Evolutionary conservation across 2,888 invertebrate genomes (phyloP).

Genomic region (Stenichneumon culpator): DNA sequence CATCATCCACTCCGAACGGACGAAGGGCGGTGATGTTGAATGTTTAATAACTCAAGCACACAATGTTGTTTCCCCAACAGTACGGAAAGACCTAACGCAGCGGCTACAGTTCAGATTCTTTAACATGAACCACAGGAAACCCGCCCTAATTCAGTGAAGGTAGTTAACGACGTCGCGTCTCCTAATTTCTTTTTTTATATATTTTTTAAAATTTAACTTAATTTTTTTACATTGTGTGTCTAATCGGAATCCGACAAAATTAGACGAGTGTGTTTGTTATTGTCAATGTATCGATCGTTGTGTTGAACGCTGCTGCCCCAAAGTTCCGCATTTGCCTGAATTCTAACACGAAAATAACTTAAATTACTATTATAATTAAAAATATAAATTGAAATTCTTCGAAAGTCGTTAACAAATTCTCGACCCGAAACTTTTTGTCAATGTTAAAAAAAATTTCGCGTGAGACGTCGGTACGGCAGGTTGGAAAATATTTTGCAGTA

Average conservation of each 20-base stretch:
- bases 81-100: slow-evolving; percentile 98
- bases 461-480: too few species aligned
- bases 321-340: slow-evolving; percentile 36
- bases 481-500: not conserved
- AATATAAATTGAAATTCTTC: slow-evolving; percentile 4
- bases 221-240: slow-evolving; percentile 21
- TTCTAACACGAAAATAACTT: slow-evolving; percentile 49
- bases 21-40: slow-evolving; percentile 18
- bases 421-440: not conserved
- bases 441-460: not conserved
- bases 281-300: slow-evolving; percentile 28
- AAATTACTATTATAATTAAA: not conserved
- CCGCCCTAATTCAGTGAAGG: slow-evolving; percentile 93
- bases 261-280: slow-evolving; percentile 33
- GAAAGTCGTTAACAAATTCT: slow-evolving; percentile 20
- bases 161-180: slow-evolving; percentile 76
- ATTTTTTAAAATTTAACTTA: not conserved
- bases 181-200: slow-evolving; percentile 36
- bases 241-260: slow-evolving; percentile 31
- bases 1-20: slow-evolving; percentile 43
- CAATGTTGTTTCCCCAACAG: slow-evolving; percentile 89
- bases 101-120: slow-evolving; percentile 98
- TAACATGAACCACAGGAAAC: slow-evolving; percentile 96
- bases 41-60: slow-evolving; percentile 75
- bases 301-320: slow-evolving; percentile 37